Conservation (phyloP, 2,888 invertebrate genomes). For the Cephus pulcher region DNA sequence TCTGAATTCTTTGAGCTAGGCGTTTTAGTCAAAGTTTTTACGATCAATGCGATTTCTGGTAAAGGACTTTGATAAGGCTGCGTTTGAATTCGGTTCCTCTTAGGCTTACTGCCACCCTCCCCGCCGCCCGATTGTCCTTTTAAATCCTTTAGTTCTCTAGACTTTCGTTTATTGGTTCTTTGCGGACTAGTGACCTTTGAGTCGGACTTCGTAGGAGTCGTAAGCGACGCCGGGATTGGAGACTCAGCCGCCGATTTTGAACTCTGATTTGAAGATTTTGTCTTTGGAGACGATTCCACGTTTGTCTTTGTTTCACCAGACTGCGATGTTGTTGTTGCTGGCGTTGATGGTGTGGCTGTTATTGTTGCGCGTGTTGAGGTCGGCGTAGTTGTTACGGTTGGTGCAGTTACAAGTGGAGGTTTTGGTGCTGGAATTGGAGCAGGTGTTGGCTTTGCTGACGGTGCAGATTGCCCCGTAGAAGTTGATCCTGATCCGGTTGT, state of each 20-base stretch:
- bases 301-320: slow-evolving; percentile 33
- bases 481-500: slow-evolving; percentile 65
- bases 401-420: slow-evolving; percentile 57
- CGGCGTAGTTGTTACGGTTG: slow-evolving; percentile 63
- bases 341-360: not conserved
- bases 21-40: slow-evolving; percentile 77
- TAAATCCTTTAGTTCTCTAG: slow-evolving; percentile 59
- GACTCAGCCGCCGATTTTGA: slow-evolving; percentile 30
- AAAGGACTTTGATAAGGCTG: slow-evolving; percentile 87
- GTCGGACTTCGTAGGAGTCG: slow-evolving; percentile 64
- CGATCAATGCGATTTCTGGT: slow-evolving; percentile 81
- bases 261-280: slow-evolving; percentile 3
- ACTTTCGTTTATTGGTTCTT: slow-evolving; percentile 57
- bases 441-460: slow-evolving; percentile 3
- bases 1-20: slow-evolving; percentile 72
- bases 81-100: slow-evolving; percentile 74
- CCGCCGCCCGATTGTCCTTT: slow-evolving; percentile 36
- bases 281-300: slow-evolving; percentile 36
- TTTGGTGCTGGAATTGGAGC: slow-evolving; percentile 17
- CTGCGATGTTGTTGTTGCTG: slow-evolving; percentile 9
- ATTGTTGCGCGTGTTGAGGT: not conserved
- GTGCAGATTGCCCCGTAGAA: slow-evolving; percentile 2
- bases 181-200: slow-evolving; percentile 36
- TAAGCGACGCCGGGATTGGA: slow-evolving; percentile 15
- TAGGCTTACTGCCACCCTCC: slow-evolving; percentile 66